Base-by-base conservation (phyloP, 2,113 vertebrate species). In the Oncorhynchus tshawytscha region DNA sequence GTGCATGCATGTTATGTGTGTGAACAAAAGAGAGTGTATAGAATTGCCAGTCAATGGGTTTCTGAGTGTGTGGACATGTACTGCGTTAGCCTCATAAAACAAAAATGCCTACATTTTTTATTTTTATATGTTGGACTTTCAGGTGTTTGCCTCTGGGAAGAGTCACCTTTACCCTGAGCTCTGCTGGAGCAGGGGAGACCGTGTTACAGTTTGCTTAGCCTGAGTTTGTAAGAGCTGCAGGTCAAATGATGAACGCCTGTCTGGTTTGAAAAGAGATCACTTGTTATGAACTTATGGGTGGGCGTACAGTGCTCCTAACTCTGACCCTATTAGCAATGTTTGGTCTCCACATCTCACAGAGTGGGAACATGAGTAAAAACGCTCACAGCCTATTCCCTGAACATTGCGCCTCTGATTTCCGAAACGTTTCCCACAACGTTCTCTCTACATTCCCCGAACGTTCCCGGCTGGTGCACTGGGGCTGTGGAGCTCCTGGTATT, bases 261-360 rank as follows among this genome's bases (percentile, higher is more conserved):
- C 60, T 49, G 66, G n/a, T 76, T 77, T 72, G 81, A 24, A 20
- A 24, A 74, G 27, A 66, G 59, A 24, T 67, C 62, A 60, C 76
- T 70, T 75, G 71, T 72, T 77, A 77, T 80, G 12, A 80, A 67
- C 77, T 73, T 67, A 72, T 34, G 57, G 59, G 76, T 75, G 78
- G 78, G 62, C 25, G 71, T 75, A 72, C 64, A 62, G 34, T 57
- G 31, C 24, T 51, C 51, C 60, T 15, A 9, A 27, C 27, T 73
- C 71, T 73, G 71, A 82, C 65, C 67, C 34, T 71, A 60, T 72
- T 74, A 72, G 74, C 57, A 39, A 77, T 75, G 76, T 81, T 79
- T 83, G 74, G 74, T 57, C 72, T 81, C 67, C 34, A 34, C 67
- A 67, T 31, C 8, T 22, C 70, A 57, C 71, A 45, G 64, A 31